These are phyloP conservation scores for Drosophila helvetica DNA, from an alignment of 2,888 invertebrate genomes.

Conservation along the genomic window DNA sequence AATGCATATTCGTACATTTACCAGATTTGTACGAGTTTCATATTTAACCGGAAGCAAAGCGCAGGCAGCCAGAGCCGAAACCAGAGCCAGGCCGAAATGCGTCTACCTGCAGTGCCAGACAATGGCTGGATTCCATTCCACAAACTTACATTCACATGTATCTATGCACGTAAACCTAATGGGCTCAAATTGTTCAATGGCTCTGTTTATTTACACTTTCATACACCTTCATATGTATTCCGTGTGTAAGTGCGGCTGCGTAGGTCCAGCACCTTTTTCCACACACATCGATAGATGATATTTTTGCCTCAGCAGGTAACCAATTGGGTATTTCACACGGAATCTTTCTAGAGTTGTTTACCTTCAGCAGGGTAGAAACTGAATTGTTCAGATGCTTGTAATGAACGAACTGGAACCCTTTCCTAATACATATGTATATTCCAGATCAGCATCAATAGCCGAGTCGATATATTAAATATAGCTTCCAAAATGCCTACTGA, in stretches of 20 bases:
- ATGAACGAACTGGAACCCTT: neutral
- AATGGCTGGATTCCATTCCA: neutral
- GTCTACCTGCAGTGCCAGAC: neutral
- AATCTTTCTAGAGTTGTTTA: neutral
- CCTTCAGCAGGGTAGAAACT: neutral
- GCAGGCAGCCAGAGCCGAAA: neutral
- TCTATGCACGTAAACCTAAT: neutral
- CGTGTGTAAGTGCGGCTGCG: too few relatives aligned
- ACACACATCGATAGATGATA: slow-evolving; percentile 6
- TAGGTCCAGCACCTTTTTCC: neutral
- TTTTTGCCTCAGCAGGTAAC: slow-evolving; percentile 9
- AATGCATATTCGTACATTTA: too few relatives aligned
- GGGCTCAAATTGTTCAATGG: neutral
- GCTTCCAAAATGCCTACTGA: too few relatives aligned
- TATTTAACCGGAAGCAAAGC: neutral
- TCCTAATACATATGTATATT: neutral
- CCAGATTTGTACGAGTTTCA: too few relatives aligned
- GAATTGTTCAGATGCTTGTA: neutral
- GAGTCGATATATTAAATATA: neutral
- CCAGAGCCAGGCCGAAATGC: neutral
- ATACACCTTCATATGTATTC: neutral
- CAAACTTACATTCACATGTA: too few relatives aligned
- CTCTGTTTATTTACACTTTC: neutral
- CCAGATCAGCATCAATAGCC: neutral
- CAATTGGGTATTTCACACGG: neutral